These are phyloP conservation scores for Phainopepla nitens DNA, from an alignment of 2,113 vertebrate species.

Conservation along the genomic window DNA sequence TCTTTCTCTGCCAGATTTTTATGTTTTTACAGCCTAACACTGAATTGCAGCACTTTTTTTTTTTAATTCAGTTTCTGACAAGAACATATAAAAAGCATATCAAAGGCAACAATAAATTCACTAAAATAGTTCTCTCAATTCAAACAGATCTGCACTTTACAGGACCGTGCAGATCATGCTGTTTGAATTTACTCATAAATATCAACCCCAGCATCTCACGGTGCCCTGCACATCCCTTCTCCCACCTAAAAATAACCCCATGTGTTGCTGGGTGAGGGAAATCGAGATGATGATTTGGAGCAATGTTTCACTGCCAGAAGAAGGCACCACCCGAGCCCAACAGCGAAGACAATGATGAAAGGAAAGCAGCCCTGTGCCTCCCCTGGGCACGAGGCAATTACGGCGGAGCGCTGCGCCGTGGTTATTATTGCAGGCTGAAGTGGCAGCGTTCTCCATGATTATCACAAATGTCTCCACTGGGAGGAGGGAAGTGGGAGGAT, in stretches of 20 bases:
- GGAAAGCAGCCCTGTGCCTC: neutral
- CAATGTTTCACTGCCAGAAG: neutral
- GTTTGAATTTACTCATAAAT: neutral
- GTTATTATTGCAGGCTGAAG: conserved; percentile 10
- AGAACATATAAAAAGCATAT: conserved; percentile 28
- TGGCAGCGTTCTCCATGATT: neutral
- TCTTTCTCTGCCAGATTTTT: conserved; percentile 58
- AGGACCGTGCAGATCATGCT: neutral
- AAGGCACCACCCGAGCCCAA: neutral
- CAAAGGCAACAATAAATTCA: conserved; percentile 41
- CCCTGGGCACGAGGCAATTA: conserved; percentile 20
- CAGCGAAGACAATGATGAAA: neutral
- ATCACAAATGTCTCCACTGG: conserved; percentile 24
- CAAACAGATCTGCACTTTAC: neutral
- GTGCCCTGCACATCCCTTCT: neutral
- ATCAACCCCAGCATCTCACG: neutral
- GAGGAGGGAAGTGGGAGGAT: conserved; percentile 37
- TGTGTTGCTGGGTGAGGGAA: neutral
- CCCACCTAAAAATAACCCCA: neutral
- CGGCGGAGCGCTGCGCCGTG: neutral
- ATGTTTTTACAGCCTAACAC: conserved; percentile 52
- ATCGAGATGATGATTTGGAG: neutral
- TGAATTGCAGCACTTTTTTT: neutral
- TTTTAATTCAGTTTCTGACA: conserved; percentile 36
- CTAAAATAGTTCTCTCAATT: neutral